Percentiles rank a stretch among this genome's conserved stretches.
Conservation (phyloP, 2,113 vertebrate species). For the Abramis brama region DNA sequence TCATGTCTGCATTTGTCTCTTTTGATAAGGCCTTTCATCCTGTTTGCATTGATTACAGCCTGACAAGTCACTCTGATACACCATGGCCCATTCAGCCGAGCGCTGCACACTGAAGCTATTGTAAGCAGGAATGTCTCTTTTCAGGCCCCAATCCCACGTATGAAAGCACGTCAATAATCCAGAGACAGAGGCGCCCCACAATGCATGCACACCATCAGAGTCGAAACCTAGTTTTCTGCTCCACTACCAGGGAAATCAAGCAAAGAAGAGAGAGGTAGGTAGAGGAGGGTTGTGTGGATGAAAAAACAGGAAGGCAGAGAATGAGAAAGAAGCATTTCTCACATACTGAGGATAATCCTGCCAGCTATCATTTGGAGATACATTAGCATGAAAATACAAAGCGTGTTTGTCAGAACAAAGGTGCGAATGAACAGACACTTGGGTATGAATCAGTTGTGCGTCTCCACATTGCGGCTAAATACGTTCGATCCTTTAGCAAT, state of each 20-base stretch:
- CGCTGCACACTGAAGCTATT: conserved; percentile 77
- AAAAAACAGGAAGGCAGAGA: conserved; percentile 46
- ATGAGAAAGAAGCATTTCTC: conserved; percentile 59
- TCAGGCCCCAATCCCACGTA: conserved; percentile 78
- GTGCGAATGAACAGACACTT: conserved; percentile 51
- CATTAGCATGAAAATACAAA: conserved; percentile 57
- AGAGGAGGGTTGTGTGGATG: conserved; percentile 61
- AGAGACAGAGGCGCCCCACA: conserved; percentile 71
- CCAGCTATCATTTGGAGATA: conserved; percentile 52
- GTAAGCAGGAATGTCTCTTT: conserved; percentile 82
- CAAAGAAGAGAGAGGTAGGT: conserved; percentile 46
- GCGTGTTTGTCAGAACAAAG: conserved; percentile 51
- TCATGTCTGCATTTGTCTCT: conserved; percentile 77
- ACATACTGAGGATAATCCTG: conserved; percentile 65
- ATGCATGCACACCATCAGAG: conserved; percentile 64
- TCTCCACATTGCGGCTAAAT: conserved; percentile 51
- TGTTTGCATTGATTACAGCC: conserved; percentile 80
- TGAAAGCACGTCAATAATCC: conserved; percentile 81
- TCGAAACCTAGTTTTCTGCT: conserved; percentile 63
- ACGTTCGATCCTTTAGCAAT: conserved; percentile 43
- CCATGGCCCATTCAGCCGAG: conserved; percentile 72
- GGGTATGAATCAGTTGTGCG: conserved; percentile 34
- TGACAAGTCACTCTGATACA: conserved; percentile 76
- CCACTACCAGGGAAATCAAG: conserved; percentile 58
- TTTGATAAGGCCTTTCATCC: conserved; percentile 78